Percentiles rank a stretch among this genome's conserved stretches.
Conservation (phyloP, 2,888 invertebrate species). For the Nymphalis urticae region DNA sequence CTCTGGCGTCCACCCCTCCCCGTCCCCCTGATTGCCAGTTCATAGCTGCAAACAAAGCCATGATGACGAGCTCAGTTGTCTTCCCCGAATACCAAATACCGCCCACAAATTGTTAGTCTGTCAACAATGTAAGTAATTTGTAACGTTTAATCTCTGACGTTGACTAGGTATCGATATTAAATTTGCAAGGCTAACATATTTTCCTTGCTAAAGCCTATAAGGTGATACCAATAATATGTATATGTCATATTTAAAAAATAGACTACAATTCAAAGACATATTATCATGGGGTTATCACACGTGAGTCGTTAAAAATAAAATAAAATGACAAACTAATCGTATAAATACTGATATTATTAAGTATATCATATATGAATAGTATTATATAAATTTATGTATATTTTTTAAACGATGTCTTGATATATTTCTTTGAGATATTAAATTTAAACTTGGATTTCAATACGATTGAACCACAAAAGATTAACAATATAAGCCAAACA, state of each 20-base stretch:
- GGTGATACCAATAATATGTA: not conserved
- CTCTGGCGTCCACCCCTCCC: constrained; percentile 48
- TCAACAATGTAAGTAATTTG: constrained; percentile 64
- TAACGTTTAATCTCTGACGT: constrained; percentile 42
- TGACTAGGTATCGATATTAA: constrained; percentile 8
- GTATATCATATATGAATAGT: no score
- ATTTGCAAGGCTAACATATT: not conserved
- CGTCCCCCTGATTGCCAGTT: constrained; percentile 59
- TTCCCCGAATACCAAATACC: constrained; percentile 61
- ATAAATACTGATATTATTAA: no score
- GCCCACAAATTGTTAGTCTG: constrained; percentile 54
- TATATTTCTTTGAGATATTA: no score
- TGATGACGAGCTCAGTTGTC: constrained; percentile 63
- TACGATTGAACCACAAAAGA: no score
- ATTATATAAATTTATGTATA: no score
- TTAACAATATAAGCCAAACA: not conserved
- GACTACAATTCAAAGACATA: not conserved
- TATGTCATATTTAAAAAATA: not conserved
- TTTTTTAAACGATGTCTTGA: no score
- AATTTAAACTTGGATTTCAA: no score
- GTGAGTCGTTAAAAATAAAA: no score
- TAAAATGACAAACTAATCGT: no score
- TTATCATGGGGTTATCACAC: not conserved
- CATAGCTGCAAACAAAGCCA: constrained; percentile 67
- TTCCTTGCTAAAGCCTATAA: not conserved